Conservation (phyloP, 37 sponge, comb jelly and placozoan species). For the Aphrocallistes beatrix region DNA sequence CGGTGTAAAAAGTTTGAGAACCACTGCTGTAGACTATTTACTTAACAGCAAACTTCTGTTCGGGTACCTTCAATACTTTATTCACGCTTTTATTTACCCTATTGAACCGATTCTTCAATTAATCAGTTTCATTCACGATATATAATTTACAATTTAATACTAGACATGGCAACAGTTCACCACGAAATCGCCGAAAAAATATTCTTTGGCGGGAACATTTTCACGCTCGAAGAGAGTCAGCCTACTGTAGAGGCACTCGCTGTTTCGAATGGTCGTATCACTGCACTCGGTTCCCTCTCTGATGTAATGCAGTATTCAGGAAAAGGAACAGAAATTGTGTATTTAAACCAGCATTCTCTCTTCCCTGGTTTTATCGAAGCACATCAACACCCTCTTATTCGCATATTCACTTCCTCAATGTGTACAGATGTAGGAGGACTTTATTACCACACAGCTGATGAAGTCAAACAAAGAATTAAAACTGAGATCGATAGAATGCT, state of each 20-base stretch:
- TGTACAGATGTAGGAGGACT: background rate
- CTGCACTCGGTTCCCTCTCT: constrained; percentile 18
- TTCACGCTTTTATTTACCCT: too few relatives aligned
- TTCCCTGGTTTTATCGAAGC: constrained; percentile 49
- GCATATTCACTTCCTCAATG: background rate
- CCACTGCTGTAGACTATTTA: too few relatives aligned
- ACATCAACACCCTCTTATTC: constrained; percentile 28
- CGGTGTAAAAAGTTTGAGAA: too few relatives aligned
- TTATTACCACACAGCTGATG: background rate
- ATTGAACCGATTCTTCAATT: too few relatives aligned
- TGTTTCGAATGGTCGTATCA: background rate
- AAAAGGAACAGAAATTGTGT: constrained; percentile 21
- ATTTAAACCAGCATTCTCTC: constrained; percentile 31
- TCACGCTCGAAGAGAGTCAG: constrained; percentile 30
- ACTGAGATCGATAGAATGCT: background rate
- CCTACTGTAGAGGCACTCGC: constrained; percentile 38
- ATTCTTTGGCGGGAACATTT: constrained; percentile 29
- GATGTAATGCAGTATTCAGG: background rate
- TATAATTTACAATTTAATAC: background rate
- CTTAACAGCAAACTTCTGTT: too few relatives aligned
- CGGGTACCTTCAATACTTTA: too few relatives aligned
- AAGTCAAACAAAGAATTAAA: background rate
- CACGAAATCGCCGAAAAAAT: constrained; percentile 12
- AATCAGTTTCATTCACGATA: too few relatives aligned
- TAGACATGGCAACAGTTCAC: background rate